Conservation (phyloP, 2,797 vertebrate species). For the Eulemur albifrons region DNA sequence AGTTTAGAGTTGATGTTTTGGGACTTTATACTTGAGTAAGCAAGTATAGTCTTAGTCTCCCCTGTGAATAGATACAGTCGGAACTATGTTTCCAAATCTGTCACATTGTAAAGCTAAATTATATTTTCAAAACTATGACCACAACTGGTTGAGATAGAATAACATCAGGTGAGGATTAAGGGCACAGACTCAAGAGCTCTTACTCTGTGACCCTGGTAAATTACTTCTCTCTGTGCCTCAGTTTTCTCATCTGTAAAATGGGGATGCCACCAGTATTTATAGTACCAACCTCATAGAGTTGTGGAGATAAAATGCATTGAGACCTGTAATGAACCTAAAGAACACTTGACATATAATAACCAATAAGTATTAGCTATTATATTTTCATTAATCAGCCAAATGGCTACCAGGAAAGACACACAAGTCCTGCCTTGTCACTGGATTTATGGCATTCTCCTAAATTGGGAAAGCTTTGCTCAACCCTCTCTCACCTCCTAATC, state of each 20-base stretch:
- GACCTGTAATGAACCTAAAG: not conserved
- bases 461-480: not conserved
- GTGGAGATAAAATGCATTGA: not conserved
- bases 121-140: not conserved
- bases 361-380: not conserved
- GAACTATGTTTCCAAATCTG: not conserved
- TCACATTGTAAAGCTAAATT: not conserved
- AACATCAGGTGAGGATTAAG: not conserved
- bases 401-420: not conserved
- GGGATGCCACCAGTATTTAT: too few relatives aligned
- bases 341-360: not conserved
- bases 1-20: constrained; percentile 53
- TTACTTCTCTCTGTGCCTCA: not conserved
- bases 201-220: not conserved
- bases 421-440: not conserved
- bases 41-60: constrained; percentile 34
- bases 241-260: not conserved
- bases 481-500: not conserved
- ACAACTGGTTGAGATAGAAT: too few relatives aligned
- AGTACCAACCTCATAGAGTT: not conserved
- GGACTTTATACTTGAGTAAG: constrained; percentile 69
- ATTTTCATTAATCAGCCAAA: not conserved
- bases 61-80: constrained; percentile 57
- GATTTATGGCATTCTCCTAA: not conserved
- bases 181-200: not conserved